phyloP scores from a whole-genome alignment of 2,888 invertebrate genomes.

The Conomelus anceps region DNA sequence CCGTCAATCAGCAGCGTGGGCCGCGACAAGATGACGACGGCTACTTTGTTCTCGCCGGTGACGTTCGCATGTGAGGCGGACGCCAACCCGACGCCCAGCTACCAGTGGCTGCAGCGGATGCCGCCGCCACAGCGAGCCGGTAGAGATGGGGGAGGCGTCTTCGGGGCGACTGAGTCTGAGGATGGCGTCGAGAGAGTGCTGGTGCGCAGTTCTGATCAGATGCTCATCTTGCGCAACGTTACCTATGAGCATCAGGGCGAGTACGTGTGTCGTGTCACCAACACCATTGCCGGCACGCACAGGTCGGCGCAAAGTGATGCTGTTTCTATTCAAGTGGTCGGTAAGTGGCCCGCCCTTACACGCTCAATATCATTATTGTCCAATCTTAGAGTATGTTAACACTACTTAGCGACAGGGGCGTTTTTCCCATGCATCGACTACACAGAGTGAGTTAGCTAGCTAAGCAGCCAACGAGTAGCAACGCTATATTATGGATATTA shows the following conservation, averaged over 20 bases:
- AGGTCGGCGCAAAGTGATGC: constrained; percentile 65
- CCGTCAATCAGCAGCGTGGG: constrained; percentile 65
- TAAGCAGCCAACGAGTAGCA: no score
- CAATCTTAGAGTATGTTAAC: no score
- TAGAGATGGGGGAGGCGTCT: no score
- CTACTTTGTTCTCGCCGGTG: constrained; percentile 71
- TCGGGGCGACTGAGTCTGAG: not conserved
- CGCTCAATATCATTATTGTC: no score
- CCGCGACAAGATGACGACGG: constrained; percentile 72
- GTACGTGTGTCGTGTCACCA: constrained; percentile 78
- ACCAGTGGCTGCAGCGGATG: constrained; percentile 55
- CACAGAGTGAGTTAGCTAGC: no score
- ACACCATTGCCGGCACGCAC: constrained; percentile 73
- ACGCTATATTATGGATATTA: no score
- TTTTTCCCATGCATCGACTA: no score
- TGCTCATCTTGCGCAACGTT: constrained; percentile 70
- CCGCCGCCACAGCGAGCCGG: constrained; percentile 35
- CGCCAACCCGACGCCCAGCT: constrained; percentile 77
- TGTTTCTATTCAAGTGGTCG: constrained; percentile 74
- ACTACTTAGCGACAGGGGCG: no score
- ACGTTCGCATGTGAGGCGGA: constrained; percentile 79
- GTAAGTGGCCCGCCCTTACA: no score
- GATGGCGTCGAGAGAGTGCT: constrained; percentile 20
- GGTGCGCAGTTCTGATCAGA: constrained; percentile 64
- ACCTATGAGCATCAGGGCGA: constrained; percentile 83